Evolutionary conservation across 2,113 vertebrate species (phyloP), one percentile per base, ranked within the genome.

Genomic region (Hypomesus transpacificus): DNA sequence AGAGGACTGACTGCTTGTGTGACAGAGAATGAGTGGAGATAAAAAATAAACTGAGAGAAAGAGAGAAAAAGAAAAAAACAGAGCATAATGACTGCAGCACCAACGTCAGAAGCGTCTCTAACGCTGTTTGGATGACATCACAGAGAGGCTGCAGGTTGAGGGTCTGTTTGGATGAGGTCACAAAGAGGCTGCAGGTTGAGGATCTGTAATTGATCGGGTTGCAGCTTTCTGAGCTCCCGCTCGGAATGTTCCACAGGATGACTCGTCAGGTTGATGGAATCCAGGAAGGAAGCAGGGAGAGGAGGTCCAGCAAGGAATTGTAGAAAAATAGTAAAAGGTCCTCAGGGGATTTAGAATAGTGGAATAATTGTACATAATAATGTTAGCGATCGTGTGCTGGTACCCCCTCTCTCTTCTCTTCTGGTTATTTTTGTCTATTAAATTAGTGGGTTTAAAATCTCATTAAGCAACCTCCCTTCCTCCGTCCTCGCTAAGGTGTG

Each of bases 361-460:
- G 39, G 80, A 83, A 84, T 81, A 86, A 84, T 80, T 70, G 71
- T 78, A 69, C 65, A 58, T 58, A 53, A 64, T 86, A 87, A 85
- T 85, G 78, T 81, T 73, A 78, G 74, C 79, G 82, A 84, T 86
- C 85, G 80, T 86, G 75, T 80, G 76, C 70, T 21, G 68, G 68
- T 79, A 84, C 2, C 18, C 69, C 75, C 67, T 61, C 64, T 58
- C 24, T 17, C 63, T 63, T 73, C 13, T 46, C 72, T 85, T 72
- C 80, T 88, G 82, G 90, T 87, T 84, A 86, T 79, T 84, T 87
- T 80, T 83, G 75, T 82, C 82, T 87, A 91, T 91, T 90, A 85
- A 88, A 91, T 91, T 81, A 88, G 82, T 64, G 77, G 79, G 81
- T 83, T 86, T 80, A 86, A 88, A 89, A 88, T 86, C 85, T 89